Evolutionary conservation across 2,797 vertebrate species (phyloP), one percentile per base, ranked within the genome.

Genomic region (Champsocephalus esox): DNA sequence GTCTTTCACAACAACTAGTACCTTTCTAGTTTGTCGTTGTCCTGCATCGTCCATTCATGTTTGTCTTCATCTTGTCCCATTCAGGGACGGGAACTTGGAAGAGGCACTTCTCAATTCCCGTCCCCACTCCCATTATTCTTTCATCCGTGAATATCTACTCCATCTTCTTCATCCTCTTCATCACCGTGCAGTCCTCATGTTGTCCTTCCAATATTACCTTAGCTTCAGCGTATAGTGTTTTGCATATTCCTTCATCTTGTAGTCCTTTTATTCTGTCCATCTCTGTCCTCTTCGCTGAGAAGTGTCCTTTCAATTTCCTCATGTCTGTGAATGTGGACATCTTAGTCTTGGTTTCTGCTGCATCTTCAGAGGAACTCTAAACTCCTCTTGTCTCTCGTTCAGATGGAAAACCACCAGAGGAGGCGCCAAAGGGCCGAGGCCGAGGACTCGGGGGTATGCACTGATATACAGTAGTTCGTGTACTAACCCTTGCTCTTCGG

Each of bases 391-490:
- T 92, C 76, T 87, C 71, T 66, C 84, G 90, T 94, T 84, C 93
- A 99, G 98, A 99, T 92, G 95, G 96, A 80, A 99, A 98, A 89
- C 95, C 98, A 67, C 91, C 96, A 77, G 97, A 99, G 17, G 97
- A 99, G 76, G 58, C 95, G 78, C 86, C 95, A 0, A 96, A 94
- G 92, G 96, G 97, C 38, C 92, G 96, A 95, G 96, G 95, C 70
- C 57, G 94, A 91, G 94, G 97, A 85, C 89, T 98, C 81, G 97
- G 96, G 96, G 97, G 98, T 98, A 92, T 94, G 94, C 81, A 65
- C 38, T 61, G 2, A 52, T 16, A 45, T 16, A 13, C 59, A n/a
- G 34, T 38, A 45, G 14, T 21, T 57, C 3, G 45, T 50, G 17
- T 51, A 49, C 60, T 75, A 74, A 85, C 3, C 5, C 59, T 50